Evolutionary conservation across 2,113 vertebrate genomes (phyloP).

Genomic region (Paradisaea rubra): DNA sequence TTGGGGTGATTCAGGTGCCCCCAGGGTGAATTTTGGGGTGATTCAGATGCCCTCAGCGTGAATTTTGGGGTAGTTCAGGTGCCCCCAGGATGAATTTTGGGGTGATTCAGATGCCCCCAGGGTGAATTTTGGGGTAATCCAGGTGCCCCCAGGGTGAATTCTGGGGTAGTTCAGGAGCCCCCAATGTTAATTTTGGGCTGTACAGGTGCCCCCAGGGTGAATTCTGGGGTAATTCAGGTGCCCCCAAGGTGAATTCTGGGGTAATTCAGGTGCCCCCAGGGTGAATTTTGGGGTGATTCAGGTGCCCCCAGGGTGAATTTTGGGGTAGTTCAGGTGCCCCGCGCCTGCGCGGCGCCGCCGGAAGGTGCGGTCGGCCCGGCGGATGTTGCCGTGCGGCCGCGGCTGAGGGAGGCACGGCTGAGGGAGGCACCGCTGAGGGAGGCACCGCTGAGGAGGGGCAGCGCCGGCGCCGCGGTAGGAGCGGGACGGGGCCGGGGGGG

Average conservation of each 20-base stretch:
- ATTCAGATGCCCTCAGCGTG: no score
- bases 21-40: neutral
- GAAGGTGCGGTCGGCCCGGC: neutral
- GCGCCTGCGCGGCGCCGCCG: neutral
- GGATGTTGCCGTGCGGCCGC: neutral
- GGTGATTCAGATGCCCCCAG: rapidly evolving
- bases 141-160: rapidly evolving
- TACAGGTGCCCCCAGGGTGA: rapidly evolving
- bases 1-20: no score
- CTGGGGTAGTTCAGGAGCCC: rapidly evolving
- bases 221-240: neutral
- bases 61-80: neutral
- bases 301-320: neutral
- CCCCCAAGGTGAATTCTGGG: no score
- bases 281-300: rapidly evolving
- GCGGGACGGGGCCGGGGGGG: neutral
- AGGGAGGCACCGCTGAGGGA: no score
- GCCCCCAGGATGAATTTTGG: no score
- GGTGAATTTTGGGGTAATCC: neutral
- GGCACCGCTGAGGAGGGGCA: neutral
- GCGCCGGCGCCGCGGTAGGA: neutral
- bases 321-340: rapidly evolving
- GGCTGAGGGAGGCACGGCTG: neutral
- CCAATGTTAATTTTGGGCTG: no score
- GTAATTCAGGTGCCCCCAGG: no score